Base-by-base conservation (phyloP, 2,888 invertebrate genomes). In the Harmothoe impar region DNA sequence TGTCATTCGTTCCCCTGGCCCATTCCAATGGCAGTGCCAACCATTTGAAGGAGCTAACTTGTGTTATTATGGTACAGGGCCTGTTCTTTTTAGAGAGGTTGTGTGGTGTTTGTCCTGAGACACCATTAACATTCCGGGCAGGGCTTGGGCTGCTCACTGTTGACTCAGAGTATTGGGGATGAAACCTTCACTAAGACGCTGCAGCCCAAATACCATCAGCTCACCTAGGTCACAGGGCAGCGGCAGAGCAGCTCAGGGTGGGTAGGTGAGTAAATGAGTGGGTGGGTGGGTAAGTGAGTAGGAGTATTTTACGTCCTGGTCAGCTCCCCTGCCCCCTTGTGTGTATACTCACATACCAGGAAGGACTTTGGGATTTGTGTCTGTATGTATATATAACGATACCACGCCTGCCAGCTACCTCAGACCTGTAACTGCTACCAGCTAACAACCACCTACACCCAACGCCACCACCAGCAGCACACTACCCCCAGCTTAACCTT, bases 331-430 rank as follows among this genome's bases (percentile, higher is more conserved):
- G 15, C 15, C 29, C 17, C 72, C 72, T 72, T 29, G 15, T 72
- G 31, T 62, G 62, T 62, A 62, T 62, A 62, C 62, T 62, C 29
- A 72, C 72, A 72, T 72, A 72, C 72, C 72, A 25, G 15, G 62
- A 62, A 62, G 23, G 62, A 62, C 62, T 62, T 3, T 20, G n/a
- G 3, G 62, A 62, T 62, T 62, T n/a, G 23, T 62, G 62, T 72
- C 12, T 72, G 72, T 72, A 25, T 72, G 31, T 72, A 72, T 72
- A 72, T 72, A n/a, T 72, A 72, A 25, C 72, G 25, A 12, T 3
- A 29, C 72, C 29, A 25, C 3, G 29, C 72, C 0, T 72, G 5
- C 72, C 29, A 72, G 1, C 72, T n/a, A n/a, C 29, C 29, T 29
- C 72, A 72, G 72, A n/a, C 25, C 72, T 72, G 31, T 25, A 3